Percentiles rank a stretch among this genome's conserved stretches.
These are phyloP conservation scores for Cephalopholis sonnerati DNA, from an alignment of 2,113 vertebrate species.

Conservation along the genomic window DNA sequence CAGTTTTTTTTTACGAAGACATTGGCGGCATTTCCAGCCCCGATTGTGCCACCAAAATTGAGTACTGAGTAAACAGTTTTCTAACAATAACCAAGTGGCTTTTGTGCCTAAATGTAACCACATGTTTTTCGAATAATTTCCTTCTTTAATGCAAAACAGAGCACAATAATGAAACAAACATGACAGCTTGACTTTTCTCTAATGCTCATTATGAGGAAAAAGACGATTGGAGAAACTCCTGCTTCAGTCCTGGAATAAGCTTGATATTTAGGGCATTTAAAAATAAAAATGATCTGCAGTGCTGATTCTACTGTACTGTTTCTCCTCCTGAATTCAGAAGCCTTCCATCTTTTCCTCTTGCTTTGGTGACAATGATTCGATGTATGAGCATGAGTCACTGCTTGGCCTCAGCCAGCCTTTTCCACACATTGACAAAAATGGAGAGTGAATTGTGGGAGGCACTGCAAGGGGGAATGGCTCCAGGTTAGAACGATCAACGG, in stretches of 20 bases:
- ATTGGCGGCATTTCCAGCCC: too few relatives aligned
- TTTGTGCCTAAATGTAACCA: too few relatives aligned
- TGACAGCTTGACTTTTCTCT: neutral
- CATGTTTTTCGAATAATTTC: neutral
- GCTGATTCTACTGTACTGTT: constrained; percentile 31
- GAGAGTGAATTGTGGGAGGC: constrained; percentile 77
- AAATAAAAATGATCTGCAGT: constrained; percentile 39
- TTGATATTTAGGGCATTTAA: constrained; percentile 1
- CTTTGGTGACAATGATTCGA: constrained; percentile 66
- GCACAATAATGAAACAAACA: neutral
- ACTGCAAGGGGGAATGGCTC: constrained; percentile 47
- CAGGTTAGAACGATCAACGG: constrained; percentile 51
- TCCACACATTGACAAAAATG: constrained; percentile 79
- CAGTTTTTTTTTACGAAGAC: too few relatives aligned
- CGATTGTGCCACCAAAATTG: too few relatives aligned
- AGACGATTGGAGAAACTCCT: neutral
- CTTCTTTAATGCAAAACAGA: constrained; percentile 9
- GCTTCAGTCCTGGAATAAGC: neutral
- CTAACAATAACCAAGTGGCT: too few relatives aligned
- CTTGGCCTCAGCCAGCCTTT: constrained; percentile 74
- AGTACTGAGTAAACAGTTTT: too few relatives aligned
- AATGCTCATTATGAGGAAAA: neutral
- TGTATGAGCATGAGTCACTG: constrained; percentile 78
- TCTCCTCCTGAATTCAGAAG: constrained; percentile 47
- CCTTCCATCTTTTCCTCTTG: constrained; percentile 47